phyloP scores from a whole-genome alignment of 2,888 invertebrate genomes.

The Pollenia griseotomentosa region DNA sequence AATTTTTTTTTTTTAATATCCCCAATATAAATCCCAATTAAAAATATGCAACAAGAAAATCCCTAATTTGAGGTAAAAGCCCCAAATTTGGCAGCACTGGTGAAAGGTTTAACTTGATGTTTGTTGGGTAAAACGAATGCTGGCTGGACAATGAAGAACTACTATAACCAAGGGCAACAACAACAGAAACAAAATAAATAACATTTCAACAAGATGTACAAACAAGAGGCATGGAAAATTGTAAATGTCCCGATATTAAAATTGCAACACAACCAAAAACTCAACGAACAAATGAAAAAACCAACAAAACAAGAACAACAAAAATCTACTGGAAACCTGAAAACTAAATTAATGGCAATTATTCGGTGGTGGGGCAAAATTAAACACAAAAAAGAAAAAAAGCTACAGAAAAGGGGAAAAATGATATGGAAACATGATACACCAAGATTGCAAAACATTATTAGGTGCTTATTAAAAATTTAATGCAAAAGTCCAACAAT shows the following conservation, averaged over 20 bases:
- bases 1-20: too few species aligned
- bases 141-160: neutral
- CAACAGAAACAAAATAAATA: constrained; percentile 22
- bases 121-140: neutral
- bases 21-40: too few species aligned
- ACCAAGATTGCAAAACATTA: constrained; percentile 36
- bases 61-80: too few species aligned
- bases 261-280: constrained; percentile 23
- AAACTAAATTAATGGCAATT: constrained; percentile 51
- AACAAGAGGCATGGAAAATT: constrained; percentile 39
- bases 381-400: neutral
- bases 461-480: constrained; percentile 64
- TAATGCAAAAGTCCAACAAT: constrained; percentile 36
- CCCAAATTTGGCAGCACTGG: too few species aligned
- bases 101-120: too few species aligned
- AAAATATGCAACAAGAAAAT: too few species aligned
- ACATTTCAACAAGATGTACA: constrained; percentile 49
- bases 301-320: neutral
- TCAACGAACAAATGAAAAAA: neutral
- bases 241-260: constrained; percentile 60
- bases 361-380: neutral
- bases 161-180: neutral
- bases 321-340: constrained; percentile 10
- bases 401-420: neutral
- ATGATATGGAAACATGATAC: constrained; percentile 38